phyloP scores from a whole-genome alignment of 2,797 vertebrate genomes.

The Odontamblyopus rebecca region DNA sequence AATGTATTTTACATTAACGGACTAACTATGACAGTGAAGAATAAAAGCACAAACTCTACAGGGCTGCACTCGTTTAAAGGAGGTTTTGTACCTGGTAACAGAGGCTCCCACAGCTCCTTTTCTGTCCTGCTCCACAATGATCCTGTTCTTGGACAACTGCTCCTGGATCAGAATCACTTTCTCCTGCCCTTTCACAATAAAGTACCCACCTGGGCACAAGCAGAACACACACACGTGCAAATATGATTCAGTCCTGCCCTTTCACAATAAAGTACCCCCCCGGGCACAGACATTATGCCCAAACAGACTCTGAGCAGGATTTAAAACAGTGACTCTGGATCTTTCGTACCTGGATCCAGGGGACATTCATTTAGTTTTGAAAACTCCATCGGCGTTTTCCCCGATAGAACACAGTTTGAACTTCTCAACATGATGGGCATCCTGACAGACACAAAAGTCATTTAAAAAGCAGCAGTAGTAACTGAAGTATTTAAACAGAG shows the following conservation, averaged over 20 bases:
- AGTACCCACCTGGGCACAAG: conserved; percentile 75
- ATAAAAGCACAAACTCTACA: not conserved
- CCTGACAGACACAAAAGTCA: conserved; percentile 63
- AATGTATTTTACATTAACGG: not conserved
- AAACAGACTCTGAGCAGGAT: not conserved
- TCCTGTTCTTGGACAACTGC: conserved; percentile 97
- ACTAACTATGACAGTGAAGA: too few species aligned
- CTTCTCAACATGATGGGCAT: conserved; percentile 99
- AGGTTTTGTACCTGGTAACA: conserved; percentile 86
- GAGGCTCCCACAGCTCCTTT: conserved; percentile 97
- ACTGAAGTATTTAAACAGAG: too few species aligned
- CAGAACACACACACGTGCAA: too few species aligned
- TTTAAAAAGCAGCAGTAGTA: too few species aligned
- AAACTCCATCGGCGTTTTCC: conserved; percentile 94
- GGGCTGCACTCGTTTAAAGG: not conserved
- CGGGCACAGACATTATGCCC: conserved; percentile 46
- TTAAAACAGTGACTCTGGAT: not conserved
- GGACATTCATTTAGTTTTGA: conserved; percentile 96
- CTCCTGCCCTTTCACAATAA: conserved; percentile 97
- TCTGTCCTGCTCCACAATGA: conserved; percentile 96
- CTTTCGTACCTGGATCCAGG: conserved; percentile 88
- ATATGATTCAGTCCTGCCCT: conserved; percentile 81
- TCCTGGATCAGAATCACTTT: conserved; percentile 99
- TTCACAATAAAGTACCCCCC: conserved; percentile 98
- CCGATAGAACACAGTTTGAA: conserved; percentile 95